These are phyloP conservation scores for Ischnus inquisitorius DNA, from an alignment of 2,888 invertebrate species.

Conservation along the genomic window DNA sequence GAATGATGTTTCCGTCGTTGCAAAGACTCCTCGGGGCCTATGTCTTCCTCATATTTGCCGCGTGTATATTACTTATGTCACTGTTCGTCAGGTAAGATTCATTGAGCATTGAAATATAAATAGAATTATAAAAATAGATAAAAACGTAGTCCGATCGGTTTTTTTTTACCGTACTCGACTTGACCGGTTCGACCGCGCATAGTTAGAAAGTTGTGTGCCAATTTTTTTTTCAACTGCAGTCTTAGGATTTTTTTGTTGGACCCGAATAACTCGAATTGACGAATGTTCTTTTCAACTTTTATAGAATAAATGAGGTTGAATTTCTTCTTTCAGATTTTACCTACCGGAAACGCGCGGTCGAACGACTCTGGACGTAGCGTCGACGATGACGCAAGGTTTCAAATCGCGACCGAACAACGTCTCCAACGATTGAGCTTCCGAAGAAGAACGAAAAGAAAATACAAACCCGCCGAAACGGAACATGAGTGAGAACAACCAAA, in stretches of 20 bases:
- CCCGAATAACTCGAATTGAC: too few species aligned
- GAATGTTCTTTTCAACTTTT: too few species aligned
- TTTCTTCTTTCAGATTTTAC: conserved; percentile 87
- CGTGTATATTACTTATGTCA: conserved; percentile 86
- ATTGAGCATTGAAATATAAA: neutral
- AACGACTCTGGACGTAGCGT: conserved; percentile 89
- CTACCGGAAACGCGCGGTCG: conserved; percentile 92
- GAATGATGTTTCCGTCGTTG: conserved; percentile 91
- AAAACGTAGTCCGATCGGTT: neutral
- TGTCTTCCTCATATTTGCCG: conserved; percentile 92
- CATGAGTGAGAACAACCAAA: neutral
- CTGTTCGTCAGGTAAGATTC: conserved; percentile 88
- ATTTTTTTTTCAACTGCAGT: neutral
- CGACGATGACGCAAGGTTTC: conserved; percentile 89
- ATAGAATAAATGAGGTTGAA: neutral
- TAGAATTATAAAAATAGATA: neutral
- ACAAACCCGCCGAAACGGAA: neutral
- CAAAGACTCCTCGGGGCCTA: conserved; percentile 89
- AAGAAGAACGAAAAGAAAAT: conserved; percentile 8
- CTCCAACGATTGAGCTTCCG: conserved; percentile 50
- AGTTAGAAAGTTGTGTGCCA: too few species aligned
- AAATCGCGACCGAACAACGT: conserved; percentile 85
- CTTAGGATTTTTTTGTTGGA: too few species aligned
- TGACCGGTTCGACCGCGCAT: too few species aligned
- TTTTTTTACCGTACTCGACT: too few species aligned